A percentile compares a stretch with the other conserved stretches of the same genome.
phyloP scores from a whole-genome alignment of 1,140 invertebrate species.

The Panonychus citri region DNA sequence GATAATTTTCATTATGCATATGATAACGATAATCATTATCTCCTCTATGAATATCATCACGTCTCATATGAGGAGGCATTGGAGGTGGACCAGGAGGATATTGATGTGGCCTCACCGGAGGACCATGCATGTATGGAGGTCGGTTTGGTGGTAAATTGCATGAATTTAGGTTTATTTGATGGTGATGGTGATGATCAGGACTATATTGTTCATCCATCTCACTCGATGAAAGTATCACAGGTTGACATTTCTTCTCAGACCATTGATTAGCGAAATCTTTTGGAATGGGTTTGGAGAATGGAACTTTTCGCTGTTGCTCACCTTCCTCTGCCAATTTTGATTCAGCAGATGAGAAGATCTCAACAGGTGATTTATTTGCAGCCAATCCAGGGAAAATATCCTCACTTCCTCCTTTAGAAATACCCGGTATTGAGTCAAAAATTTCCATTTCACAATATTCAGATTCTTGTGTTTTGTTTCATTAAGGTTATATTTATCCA shows the following conservation, averaged over 20 bases:
- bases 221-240: background rate
- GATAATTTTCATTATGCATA: background rate
- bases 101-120: background rate
- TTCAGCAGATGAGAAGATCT: constrained; percentile 33
- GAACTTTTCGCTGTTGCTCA: constrained; percentile 27
- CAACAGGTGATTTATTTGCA: constrained; percentile 48
- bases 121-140: background rate
- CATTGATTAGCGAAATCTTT: constrained; percentile 85
- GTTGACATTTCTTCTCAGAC: constrained; percentile 19
- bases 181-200: background rate
- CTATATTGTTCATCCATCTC: background rate
- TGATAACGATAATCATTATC: background rate
- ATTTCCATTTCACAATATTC: constrained; percentile 39
- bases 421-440: constrained; percentile 50
- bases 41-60: background rate
- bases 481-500: constrained; percentile 86
- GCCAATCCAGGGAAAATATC: constrained; percentile 20
- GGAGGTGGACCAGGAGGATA: background rate
- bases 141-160: background rate
- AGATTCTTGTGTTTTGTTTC: constrained; percentile 46
- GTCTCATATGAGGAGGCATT: background rate
- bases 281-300: constrained; percentile 83
- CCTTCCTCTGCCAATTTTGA: constrained; percentile 21
- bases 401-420: constrained; percentile 61
- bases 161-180: background rate